These are phyloP conservation scores for Eupithecia centaureata DNA, from an alignment of 2,888 invertebrate species.

Conservation along the genomic window DNA sequence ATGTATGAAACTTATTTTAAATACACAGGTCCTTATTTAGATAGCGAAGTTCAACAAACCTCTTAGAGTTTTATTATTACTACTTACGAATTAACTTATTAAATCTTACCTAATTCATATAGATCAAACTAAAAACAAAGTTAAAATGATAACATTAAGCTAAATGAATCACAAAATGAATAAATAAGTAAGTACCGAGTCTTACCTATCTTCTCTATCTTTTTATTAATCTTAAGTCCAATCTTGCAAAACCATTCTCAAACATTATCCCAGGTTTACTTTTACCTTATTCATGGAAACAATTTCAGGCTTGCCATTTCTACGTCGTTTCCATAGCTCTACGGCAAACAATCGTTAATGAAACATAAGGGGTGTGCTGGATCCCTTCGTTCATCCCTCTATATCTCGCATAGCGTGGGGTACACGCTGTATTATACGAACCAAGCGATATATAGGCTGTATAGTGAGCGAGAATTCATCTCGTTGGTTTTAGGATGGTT, in stretches of 20 bases:
- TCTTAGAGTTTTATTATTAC: too few relatives aligned
- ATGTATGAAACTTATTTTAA: too few relatives aligned
- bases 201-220: background rate
- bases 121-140: too few relatives aligned
- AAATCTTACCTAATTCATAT: too few relatives aligned
- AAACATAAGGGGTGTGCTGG: constrained; percentile 80
- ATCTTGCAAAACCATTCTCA: constrained; percentile 3
- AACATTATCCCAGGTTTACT: background rate
- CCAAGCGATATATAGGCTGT: background rate
- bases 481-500: background rate
- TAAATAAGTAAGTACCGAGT: background rate
- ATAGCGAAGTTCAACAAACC: too few relatives aligned
- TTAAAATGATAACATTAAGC: too few relatives aligned
- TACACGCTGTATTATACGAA: constrained; percentile 38
- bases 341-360: constrained; percentile 73
- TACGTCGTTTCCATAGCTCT: constrained; percentile 46
- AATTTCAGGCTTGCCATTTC: constrained; percentile 26
- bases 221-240: background rate
- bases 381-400: constrained; percentile 64
- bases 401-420: constrained; percentile 63
- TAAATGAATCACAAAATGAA: background rate
- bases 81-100: too few relatives aligned
- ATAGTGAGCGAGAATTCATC: background rate
- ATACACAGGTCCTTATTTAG: too few relatives aligned
- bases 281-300: constrained; percentile 10